These are phyloP conservation scores for Philereme vetulata DNA, from an alignment of 2,888 invertebrate genomes.

Conservation along the genomic window DNA sequence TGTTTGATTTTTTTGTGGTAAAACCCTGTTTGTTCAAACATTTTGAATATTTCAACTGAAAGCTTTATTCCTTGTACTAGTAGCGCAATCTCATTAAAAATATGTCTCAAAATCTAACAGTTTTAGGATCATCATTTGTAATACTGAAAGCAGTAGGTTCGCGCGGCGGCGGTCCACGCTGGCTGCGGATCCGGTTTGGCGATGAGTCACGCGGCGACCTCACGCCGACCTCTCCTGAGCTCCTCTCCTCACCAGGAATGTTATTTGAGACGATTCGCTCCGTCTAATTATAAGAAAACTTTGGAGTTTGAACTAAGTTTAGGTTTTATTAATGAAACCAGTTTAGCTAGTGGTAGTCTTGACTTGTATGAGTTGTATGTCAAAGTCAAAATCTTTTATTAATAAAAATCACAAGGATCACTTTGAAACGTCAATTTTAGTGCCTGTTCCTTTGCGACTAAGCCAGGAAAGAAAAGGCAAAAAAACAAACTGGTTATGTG, in stretches of 20 bases:
- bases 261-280: constrained; percentile 13
- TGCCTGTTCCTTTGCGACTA: no score
- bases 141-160: constrained; percentile 32
- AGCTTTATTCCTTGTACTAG: not conserved
- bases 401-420: no score
- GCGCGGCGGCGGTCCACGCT: constrained; percentile 21
- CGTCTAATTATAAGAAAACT: not conserved
- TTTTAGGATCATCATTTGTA: constrained; percentile 8
- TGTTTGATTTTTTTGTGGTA: no score
- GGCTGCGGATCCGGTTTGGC: constrained; percentile 66
- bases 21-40: no score
- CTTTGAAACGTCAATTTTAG: no score
- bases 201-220: constrained; percentile 72
- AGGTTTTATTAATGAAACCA: not conserved
- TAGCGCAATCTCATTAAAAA: not conserved
- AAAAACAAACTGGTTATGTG: no score
- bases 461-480: no score
- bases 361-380: no score
- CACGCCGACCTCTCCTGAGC: constrained; percentile 61
- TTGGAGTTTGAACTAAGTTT: not conserved
- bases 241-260: constrained; percentile 41
- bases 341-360: no score
- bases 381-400: no score
- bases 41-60: no score
- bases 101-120: not conserved